A percentile compares a stretch with the other conserved stretches of the same genome.
Evolutionary conservation across 1,140 invertebrate genomes (phyloP).

Genomic region (Sminthurinus signatus): DNA sequence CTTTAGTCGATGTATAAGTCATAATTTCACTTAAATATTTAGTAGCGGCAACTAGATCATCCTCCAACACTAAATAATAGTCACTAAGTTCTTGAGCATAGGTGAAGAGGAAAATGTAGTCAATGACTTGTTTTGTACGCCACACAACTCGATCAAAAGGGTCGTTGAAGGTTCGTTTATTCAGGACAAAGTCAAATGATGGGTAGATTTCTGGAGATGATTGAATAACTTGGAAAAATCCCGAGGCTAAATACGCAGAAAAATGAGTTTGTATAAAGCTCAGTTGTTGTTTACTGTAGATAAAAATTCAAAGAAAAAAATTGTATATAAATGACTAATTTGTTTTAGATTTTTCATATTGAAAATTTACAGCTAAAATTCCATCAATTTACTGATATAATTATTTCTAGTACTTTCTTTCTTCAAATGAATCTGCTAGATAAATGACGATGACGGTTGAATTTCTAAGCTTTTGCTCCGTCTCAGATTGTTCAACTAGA

Average conservation of each 20-base stretch:
- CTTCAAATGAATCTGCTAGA: constrained; percentile 28
- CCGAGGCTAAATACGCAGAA: constrained; percentile 23
- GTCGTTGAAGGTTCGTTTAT: constrained; percentile 33
- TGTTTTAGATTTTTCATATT: no score
- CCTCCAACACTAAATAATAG: constrained; percentile 38
- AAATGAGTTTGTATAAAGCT: not conserved
- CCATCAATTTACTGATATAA: no score
- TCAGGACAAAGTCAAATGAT: constrained; percentile 31
- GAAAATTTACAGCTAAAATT: no score
- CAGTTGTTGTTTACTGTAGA: not conserved
- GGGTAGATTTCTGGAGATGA: constrained; percentile 33
- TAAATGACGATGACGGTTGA: constrained; percentile 28
- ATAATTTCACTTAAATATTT: constrained; percentile 31
- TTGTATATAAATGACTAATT: not conserved
- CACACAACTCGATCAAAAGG: constrained; percentile 27
- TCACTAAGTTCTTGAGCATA: constrained; percentile 26
- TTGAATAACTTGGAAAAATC: constrained; percentile 37
- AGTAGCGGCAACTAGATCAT: constrained; percentile 31
- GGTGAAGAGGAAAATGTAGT: constrained; percentile 37
- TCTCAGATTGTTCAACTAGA: constrained; percentile 26
- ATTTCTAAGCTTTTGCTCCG: constrained; percentile 20
- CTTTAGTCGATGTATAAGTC: constrained; percentile 18
- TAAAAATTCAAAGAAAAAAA: no score
- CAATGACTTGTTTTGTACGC: constrained; percentile 39
- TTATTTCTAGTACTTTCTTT: no score